Evolutionary conservation across 2,888 invertebrate species (phyloP).

Genomic region (Xylota segnis): DNA sequence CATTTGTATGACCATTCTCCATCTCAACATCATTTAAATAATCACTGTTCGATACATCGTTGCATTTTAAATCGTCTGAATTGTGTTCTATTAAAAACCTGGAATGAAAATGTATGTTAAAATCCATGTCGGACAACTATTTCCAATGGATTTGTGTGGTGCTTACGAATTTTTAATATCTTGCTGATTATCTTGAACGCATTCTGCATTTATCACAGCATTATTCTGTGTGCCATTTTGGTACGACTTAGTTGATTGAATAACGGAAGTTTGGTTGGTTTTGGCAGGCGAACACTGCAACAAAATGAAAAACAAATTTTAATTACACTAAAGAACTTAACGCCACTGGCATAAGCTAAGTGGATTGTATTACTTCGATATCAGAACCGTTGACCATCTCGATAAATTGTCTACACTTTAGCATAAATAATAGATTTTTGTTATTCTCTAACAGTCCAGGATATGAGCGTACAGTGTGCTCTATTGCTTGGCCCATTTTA

Average conservation of each 20-base stretch:
- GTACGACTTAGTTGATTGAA: constrained; percentile 89
- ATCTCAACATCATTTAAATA: constrained; percentile 84
- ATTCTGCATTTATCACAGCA: constrained; percentile 82
- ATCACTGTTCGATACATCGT: constrained; percentile 80
- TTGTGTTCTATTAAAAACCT: constrained; percentile 79
- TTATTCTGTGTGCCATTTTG: constrained; percentile 83
- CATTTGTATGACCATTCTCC: constrained; percentile 84
- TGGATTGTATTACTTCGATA: constrained; percentile 87
- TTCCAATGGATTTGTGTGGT: neutral
- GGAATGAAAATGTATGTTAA: constrained; percentile 4
- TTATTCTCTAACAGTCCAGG: constrained; percentile 97
- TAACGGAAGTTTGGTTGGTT: constrained; percentile 90
- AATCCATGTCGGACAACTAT: no score
- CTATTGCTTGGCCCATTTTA: constrained; percentile 97
- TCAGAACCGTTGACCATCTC: constrained; percentile 98
- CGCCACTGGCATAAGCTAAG: constrained; percentile 48
- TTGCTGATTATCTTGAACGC: constrained; percentile 86
- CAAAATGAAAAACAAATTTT: constrained; percentile 77
- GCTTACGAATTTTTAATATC: constrained; percentile 82
- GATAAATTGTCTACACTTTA: constrained; percentile 99
- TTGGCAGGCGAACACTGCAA: constrained; percentile 80
- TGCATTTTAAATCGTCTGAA: constrained; percentile 84
- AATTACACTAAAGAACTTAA: constrained; percentile 68
- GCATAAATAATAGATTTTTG: constrained; percentile 95
- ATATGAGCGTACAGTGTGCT: constrained; percentile 94